Base-by-base conservation (phyloP, 92 coral and sea anemone genomes). In the Bergia puertoricense region DNA sequence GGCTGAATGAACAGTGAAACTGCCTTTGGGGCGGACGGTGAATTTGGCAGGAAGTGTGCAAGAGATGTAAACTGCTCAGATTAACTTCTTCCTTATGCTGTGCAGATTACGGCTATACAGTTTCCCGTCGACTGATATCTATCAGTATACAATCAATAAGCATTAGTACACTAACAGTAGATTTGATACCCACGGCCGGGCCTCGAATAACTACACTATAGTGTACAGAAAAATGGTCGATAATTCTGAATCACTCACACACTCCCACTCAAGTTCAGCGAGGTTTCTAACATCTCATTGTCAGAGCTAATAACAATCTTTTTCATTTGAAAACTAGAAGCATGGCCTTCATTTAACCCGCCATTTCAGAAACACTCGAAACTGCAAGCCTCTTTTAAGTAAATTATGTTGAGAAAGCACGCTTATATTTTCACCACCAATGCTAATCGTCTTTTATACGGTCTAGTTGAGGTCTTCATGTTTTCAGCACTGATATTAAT, bases 31-130 rank as follows among this genome's bases (percentile, higher is more conserved):
- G 40, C 15, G 77, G 62, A 39, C 86, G 50, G 71, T 42, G 18
- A 46, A 82, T 54, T 71, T 84, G 74, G 62, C 87, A 84, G 87
- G 87, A 84, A 84, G 30, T 84, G 79, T 37, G 87, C 78, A n/a
- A 59, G 57, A 62, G 76, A 62, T 22, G 59, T 42, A 82, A 43
- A 14, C 20, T 40, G 75, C 20, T 44, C 39, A 66, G 76, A 82
- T 82, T 38, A 38, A 79, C 66, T 30, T 67, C 22, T 66, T 82
- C 41, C 74, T 82, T 71, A 44, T 82, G 56, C 30, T 82, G 75
- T 18, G 30, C 42, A 43, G 67, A 48, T 71, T 84, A 37, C 13
- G 57, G 30, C 43, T 9, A 68, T 46, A 15, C 67, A 56, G 54
- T 68, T 80, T 69, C 48, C 36, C 43, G 76, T 67, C 86, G 57